Evolutionary conservation across 2,113 vertebrate genomes (phyloP), one percentile per base, ranked within the genome.

Genomic region (Dromas ardeola): DNA sequence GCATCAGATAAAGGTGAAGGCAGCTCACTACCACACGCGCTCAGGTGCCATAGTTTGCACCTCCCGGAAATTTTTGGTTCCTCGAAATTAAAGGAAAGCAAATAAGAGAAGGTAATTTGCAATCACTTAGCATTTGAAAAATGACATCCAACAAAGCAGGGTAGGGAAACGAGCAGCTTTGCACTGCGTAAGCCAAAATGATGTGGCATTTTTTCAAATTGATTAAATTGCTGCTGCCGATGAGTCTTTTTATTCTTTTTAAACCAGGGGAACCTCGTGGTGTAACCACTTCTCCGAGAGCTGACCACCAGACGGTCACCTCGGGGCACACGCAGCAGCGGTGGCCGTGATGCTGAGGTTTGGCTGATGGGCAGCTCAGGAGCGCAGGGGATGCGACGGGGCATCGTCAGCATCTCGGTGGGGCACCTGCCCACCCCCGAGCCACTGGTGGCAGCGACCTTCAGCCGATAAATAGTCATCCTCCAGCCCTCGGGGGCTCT

Each of bases 311-410:
- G 47, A 29, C 56, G 11, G 32, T 49, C 38, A 38, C 13, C 13
- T 43, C 29, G 9, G 38, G 0, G 1, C 74, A 20, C 62, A 34
- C 0, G 0, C 15, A 22, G 38, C 50, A 21, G 76, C 9, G 34
- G 21, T 8, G 25, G 26, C 42, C 0, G 0, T 7, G 4, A 12
- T 2, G 43, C 56, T 13, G 59, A 47, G 12, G 13, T 50, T 12
- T 53, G 82, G 40, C 43, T 69, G 42, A 16, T 0, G 2, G 20
- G 5, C 65, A 40, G 34, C 43, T 82, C 49, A 10, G 43, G 34
- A 59, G 4, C 12, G 18, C 3, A 0, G 1, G 3, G n/a, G 49
- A 19, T 40, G 11, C 15, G 27, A 12, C 4, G 10, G 11, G 21
- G 13, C n/a, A 19, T 29, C 11, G 2, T 5, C 5, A 50, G 15